phyloP scores from a whole-genome alignment of 37 sponge, comb jelly and placozoan species.

The Spongilla lacustris region DNA sequence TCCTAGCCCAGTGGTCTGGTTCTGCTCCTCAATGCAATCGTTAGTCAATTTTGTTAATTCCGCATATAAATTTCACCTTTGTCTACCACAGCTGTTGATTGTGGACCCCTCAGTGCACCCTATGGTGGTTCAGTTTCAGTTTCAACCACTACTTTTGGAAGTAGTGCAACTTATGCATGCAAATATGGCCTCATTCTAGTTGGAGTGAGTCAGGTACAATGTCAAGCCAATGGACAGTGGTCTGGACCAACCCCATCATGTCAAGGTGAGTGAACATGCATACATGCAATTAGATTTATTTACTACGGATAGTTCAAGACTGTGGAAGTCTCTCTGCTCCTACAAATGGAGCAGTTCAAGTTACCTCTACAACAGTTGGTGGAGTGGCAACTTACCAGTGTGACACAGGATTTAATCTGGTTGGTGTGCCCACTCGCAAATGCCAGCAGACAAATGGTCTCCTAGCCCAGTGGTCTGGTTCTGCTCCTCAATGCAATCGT shows the following conservation, averaged over 20 bases:
- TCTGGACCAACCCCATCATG: slow-evolving; percentile 51
- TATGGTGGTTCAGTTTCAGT: background rate
- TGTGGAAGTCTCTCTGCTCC: slow-evolving; percentile 18
- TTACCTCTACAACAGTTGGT: slow-evolving; percentile 33
- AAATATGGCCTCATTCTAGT: slow-evolving; percentile 41
- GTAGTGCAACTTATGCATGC: slow-evolving; percentile 59
- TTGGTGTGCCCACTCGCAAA: slow-evolving; percentile 28
- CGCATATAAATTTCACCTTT: background rate
- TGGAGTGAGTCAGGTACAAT: slow-evolving; percentile 37
- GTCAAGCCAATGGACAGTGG: slow-evolving; percentile 58
- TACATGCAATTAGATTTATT: background rate
- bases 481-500: slow-evolving; percentile 59
- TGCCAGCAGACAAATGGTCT: slow-evolving; percentile 38
- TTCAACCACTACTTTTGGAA: slow-evolving; percentile 27
- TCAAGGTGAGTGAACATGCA: slow-evolving; percentile 28
- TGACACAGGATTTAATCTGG: slow-evolving; percentile 42
- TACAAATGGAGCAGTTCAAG: slow-evolving; percentile 36
- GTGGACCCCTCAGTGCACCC: background rate
- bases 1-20: slow-evolving; percentile 40
- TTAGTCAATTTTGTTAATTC: slow-evolving; percentile 2
- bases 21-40: slow-evolving; percentile 30
- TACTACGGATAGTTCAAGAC: background rate
- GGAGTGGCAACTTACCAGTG: slow-evolving; percentile 59
- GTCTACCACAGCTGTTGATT: background rate
- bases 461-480: slow-evolving; percentile 42